Evolutionary conservation across 2,888 invertebrate genomes (phyloP).

Genomic region (Synergus umbraculus): DNA sequence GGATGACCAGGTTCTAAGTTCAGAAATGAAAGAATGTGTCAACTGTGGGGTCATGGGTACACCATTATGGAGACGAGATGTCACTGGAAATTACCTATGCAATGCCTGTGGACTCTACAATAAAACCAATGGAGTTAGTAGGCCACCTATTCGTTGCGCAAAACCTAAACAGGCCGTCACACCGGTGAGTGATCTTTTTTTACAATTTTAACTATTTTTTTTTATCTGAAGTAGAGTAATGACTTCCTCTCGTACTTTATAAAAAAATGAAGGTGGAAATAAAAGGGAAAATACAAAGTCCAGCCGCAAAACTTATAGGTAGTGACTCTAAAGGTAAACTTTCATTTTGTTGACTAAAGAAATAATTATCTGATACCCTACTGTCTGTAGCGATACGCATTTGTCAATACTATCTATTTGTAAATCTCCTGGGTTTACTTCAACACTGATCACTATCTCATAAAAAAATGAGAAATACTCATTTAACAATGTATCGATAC

Average conservation of each 20-base stretch:
- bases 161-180: slow-evolving; percentile 71
- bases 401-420: slow-evolving; percentile 40
- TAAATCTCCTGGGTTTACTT: slow-evolving; percentile 37
- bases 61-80: slow-evolving; percentile 91
- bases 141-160: slow-evolving; percentile 77
- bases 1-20: slow-evolving; percentile 70
- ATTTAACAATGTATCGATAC: not conserved
- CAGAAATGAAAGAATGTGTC: slow-evolving; percentile 86
- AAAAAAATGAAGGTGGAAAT: not conserved
- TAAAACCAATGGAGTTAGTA: slow-evolving; percentile 79
- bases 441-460: slow-evolving; percentile 9
- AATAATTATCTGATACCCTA: slow-evolving; percentile 32
- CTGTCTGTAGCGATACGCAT: slow-evolving; percentile 25
- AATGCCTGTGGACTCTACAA: slow-evolving; percentile 87
- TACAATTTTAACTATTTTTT: not conserved
- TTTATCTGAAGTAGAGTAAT: not conserved
- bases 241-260: too few species aligned
- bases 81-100: slow-evolving; percentile 91
- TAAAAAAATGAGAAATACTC: not conserved
- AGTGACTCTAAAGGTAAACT: not conserved
- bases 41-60: slow-evolving; percentile 84
- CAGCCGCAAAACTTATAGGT: not conserved
- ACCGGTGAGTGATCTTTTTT: slow-evolving; percentile 65
- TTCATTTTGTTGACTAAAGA: slow-evolving; percentile 28
- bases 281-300: not conserved